Base-by-base conservation (phyloP, 1,140 invertebrate genomes). In the Aphelinus atriplicis region DNA sequence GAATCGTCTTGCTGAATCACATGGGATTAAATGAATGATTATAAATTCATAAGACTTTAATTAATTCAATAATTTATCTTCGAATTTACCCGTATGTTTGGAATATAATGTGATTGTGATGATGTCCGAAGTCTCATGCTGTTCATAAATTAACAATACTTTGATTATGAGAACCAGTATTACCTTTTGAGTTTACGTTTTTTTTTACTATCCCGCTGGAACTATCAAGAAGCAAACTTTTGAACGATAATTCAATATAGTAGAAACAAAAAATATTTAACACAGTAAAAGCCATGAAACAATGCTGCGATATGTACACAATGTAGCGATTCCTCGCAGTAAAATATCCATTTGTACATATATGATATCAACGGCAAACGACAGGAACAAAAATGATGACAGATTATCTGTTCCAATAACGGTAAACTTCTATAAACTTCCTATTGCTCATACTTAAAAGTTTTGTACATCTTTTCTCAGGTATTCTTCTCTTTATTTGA, bases 201-300 rank as follows among this genome's bases (percentile, higher is more conserved):
- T 77, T 76, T 73, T 78, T 70, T 55, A 76, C 74, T 76, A 77
- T 60, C 48, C 60, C 2, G 47, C 43, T 9, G 51, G 57, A 3
- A 10, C 45, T 47, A 3, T 45, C 48, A 63, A 63, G 46, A 45
- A 46, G 61, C n/a, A 50, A 66, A 64, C 46, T 64, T 56, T 67
- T 66, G 63, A 72, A 65, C 47, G 71, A 67, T 67, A 64, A 71
- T 75, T 78, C 70, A 77, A 75, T 77, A 72, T 69, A 68, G 64
- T 71, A 60, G 68, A 51, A 74, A 45, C 67, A 60, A 61, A 55
- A 71, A 76, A 78, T 76, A 79, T 78, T 78, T 75, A 79, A 77
- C 71, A 71, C 71, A 78, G 58, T 9, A 67, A 74, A 74, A 76
- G 76, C 55, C 51, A 55, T 7, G 58, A 45, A 7, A 2, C 56